phyloP scores from a whole-genome alignment of 1,140 invertebrate species.

The Lutraria rhynchaena region DNA sequence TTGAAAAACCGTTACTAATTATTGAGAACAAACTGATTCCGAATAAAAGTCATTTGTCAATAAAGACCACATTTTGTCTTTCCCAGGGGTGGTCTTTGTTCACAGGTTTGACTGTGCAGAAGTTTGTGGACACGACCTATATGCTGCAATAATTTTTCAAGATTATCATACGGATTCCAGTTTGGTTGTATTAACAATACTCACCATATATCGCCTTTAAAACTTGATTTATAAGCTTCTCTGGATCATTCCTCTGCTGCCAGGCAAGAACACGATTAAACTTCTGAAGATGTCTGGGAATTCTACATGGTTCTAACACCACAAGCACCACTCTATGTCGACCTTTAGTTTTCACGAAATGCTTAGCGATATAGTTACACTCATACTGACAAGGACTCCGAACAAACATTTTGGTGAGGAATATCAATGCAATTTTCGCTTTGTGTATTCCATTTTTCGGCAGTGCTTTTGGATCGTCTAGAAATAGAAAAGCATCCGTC shows the following conservation, averaged over 20 bases:
- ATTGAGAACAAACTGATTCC: too few species aligned
- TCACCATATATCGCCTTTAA: not conserved
- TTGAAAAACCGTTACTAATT: too few species aligned
- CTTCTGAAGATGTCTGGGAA: not conserved
- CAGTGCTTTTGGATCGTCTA: not conserved
- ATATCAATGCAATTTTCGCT: not conserved
- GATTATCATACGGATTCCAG: too few species aligned
- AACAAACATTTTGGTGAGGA: not conserved
- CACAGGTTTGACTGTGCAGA: too few species aligned
- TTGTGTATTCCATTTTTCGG: not conserved
- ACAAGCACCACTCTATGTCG: conserved; percentile 1
- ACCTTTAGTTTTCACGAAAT: not conserved
- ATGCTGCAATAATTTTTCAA: too few species aligned
- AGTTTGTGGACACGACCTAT: not conserved
- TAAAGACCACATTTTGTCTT: too few species aligned
- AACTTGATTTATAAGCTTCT: not conserved
- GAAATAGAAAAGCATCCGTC: not conserved
- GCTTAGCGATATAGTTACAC: not conserved
- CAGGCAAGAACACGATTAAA: not conserved
- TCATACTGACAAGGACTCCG: not conserved
- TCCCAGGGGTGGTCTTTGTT: too few species aligned
- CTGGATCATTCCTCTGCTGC: not conserved
- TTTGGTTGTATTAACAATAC: too few species aligned
- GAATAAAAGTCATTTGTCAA: too few species aligned
- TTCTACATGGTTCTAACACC: conserved; percentile 1